Evolutionary conservation across 2,888 invertebrate genomes (phyloP).

Genomic region (Eulithis testata): DNA sequence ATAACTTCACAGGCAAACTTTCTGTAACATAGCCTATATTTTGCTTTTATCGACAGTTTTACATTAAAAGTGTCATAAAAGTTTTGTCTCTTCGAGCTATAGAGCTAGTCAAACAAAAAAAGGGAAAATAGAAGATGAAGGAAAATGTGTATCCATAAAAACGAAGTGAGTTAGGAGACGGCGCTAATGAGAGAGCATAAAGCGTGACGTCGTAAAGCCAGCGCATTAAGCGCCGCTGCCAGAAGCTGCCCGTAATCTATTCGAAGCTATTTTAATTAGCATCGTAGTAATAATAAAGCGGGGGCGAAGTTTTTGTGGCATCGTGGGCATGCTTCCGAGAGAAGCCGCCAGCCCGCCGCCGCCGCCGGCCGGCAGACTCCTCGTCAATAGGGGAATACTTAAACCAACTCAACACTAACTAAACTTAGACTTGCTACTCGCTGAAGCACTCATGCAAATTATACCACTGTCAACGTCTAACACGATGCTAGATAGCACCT

Average conservation of each 20-base stretch:
- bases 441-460: conserved; percentile 63
- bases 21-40: conserved; percentile 37
- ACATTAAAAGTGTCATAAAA: conserved; percentile 41
- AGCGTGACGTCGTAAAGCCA: conserved; percentile 82
- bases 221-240: conserved; percentile 78
- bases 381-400: conserved; percentile 68
- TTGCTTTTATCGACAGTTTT: conserved; percentile 40
- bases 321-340: conserved; percentile 67
- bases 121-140: conserved; percentile 51
- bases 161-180: conserved; percentile 67
- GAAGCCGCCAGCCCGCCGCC: conserved; percentile 54
- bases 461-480: conserved; percentile 39
- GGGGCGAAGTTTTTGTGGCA: conserved; percentile 78
- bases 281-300: conserved; percentile 78
- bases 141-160: conserved; percentile 71
- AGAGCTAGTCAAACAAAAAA: conserved; percentile 57
- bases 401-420: conserved; percentile 68
- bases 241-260: conserved; percentile 81
- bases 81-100: conserved; percentile 35
- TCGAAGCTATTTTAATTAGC: conserved; percentile 83
- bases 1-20: conserved; percentile 37
- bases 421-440: conserved; percentile 63
- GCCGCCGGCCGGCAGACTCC: conserved; percentile 47
- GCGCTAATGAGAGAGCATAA: conserved; percentile 81
- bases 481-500: conserved; percentile 51